Evolutionary conservation across 37 sponge, comb jelly and placozoan species (phyloP), one percentile per base, ranked within the genome.

Genomic region (Ephydatia muelleri): DNA sequence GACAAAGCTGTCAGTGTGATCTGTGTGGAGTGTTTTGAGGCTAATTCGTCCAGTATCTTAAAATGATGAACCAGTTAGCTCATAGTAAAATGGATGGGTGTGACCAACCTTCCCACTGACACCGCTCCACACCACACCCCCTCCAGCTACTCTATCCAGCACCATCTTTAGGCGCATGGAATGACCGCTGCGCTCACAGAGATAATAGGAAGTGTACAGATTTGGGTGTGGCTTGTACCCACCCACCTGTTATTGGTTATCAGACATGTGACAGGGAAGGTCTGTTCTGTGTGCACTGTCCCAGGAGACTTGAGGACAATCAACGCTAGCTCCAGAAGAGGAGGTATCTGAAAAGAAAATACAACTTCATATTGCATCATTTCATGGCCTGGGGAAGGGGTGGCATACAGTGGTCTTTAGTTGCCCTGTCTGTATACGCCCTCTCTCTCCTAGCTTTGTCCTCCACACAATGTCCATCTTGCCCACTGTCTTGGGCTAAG

Each of bases 391-490:
- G 77, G 47, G 4, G 47, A 43, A 43, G 4, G 47, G 47, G 47
- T 8, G 8, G 57, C 72, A 39, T 36, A 91, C 92, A 25, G 83
- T 72, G 3, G 84, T 34, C 79, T 92, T 85, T 23, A 96, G 82
- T 16, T 91, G 92, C 21, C 91, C 85, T 25, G 97, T 94, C 81
- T 96, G 97, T 25, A 96, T 83, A 22, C 97, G 36, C 12, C 97
- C 97, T 66, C 64, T 88, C 80, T 96, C 97, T 38, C 97, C 97
- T 75, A 94, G 90, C 66, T 70, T 82, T 19, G 95, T 89, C 40
- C 88, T 22, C 97, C 97, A 96, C 76, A 89, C 84, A 27, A 96
- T 89, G 75, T 94, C 94, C 82, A 96, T 79, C 82, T 94, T 96
- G 3, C 97, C 97, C 25, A 96, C 88, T 1, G 40, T 29, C 34